Conservation (phyloP, 2,888 invertebrate genomes). For the Fragum whitleyi region DNA sequence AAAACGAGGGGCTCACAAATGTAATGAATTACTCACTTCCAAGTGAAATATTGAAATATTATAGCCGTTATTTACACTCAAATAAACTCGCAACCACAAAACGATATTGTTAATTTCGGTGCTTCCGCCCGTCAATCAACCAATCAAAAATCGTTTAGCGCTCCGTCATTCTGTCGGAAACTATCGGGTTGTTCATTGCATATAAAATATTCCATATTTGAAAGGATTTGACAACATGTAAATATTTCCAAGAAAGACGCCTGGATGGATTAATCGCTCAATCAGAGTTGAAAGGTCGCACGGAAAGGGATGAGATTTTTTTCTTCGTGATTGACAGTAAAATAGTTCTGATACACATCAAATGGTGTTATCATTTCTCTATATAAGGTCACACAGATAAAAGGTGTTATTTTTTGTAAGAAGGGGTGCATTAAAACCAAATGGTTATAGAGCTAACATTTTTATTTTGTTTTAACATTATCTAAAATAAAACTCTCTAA, state of each 20-base stretch:
- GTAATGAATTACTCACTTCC: constrained; percentile 44
- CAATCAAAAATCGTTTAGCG: constrained; percentile 60
- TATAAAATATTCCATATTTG: constrained; percentile 66
- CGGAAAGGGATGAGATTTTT: constrained; percentile 1
- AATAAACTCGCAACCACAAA: constrained; percentile 62
- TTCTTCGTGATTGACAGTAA: background rate
- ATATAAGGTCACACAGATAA: background rate
- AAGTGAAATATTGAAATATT: constrained; percentile 64
- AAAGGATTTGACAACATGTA: constrained; percentile 56
- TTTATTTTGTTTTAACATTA: too few species aligned
- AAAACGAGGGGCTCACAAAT: constrained; percentile 47
- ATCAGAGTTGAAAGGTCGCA: constrained; percentile 31
- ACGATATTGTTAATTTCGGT: constrained; percentile 67
- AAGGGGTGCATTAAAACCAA: too few species aligned
- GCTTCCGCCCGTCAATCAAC: constrained; percentile 57
- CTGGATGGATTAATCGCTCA: constrained; percentile 39
- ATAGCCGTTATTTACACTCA: constrained; percentile 66
- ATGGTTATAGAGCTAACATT: too few species aligned
- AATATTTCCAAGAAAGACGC: constrained; percentile 51
- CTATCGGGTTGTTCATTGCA: constrained; percentile 55
- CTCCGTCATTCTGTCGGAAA: constrained; percentile 32
- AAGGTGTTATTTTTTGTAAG: background rate
- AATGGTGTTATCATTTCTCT: background rate
- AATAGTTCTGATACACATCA: background rate
- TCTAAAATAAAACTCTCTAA: too few species aligned